Percentiles rank a stretch among this genome's conserved stretches.
These are phyloP conservation scores for Smittia aterrima DNA, from an alignment of 2,888 invertebrate genomes.

Conservation along the genomic window DNA sequence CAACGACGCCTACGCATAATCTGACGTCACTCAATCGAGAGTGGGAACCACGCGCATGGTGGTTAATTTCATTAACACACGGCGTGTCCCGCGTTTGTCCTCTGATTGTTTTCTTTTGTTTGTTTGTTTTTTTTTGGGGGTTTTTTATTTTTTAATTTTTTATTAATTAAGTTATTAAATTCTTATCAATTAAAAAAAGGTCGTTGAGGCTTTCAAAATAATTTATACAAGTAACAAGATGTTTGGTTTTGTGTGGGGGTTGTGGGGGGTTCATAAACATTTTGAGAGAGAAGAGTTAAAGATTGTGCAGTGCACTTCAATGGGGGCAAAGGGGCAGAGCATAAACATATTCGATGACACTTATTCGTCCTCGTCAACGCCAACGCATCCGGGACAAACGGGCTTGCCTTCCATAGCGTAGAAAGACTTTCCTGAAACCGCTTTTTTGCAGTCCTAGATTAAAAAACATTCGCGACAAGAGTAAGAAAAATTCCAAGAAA, in stretches of 20 bases:
- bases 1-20: neutral
- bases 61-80: neutral
- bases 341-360: slow-evolving; percentile 43
- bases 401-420: slow-evolving; percentile 97
- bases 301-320: neutral
- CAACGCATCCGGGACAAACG: slow-evolving; percentile 90
- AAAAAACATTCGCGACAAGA: neutral
- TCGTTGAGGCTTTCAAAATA: slow-evolving; percentile 17
- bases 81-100: neutral
- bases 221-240: slow-evolving; percentile 4
- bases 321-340: slow-evolving; percentile 1
- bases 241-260: neutral
- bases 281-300: neutral
- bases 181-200: slow-evolving; percentile 1
- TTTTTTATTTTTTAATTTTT: slow-evolving; percentile 28
- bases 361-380: slow-evolving; percentile 80
- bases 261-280: neutral
- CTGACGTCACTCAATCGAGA: neutral
- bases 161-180: slow-evolving; percentile 23
- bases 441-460: slow-evolving; percentile 85
- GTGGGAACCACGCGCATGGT: neutral
- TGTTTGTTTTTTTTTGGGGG: slow-evolving; percentile 11
- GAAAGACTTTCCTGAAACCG: slow-evolving; percentile 93
- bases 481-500: slow-evolving; percentile 19
- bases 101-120: slow-evolving; percentile 16